A percentile compares a stretch with the other conserved stretches of the same genome.
Conservation (phyloP, 2,888 invertebrate species). For the Hyalella azteca region DNA sequence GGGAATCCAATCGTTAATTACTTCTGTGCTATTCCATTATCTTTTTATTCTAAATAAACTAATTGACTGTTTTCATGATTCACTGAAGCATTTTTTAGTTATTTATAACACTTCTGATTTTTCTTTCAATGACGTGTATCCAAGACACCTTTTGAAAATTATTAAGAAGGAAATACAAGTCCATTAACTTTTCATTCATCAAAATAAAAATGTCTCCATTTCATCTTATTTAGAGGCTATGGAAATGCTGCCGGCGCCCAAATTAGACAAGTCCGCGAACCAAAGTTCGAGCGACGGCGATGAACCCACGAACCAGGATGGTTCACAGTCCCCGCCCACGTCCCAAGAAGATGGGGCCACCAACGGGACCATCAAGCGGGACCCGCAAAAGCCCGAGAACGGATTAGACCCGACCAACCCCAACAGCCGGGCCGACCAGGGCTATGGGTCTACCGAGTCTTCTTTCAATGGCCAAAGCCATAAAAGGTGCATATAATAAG, state of each 20-base stretch:
- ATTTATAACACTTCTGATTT: too few species aligned
- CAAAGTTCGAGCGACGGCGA: not conserved
- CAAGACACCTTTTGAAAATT: too few species aligned
- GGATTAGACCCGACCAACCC: conserved; percentile 45
- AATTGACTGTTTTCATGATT: too few species aligned
- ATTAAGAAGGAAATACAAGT: too few species aligned
- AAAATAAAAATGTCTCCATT: too few species aligned
- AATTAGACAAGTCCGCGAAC: not conserved
- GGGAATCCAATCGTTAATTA: too few species aligned
- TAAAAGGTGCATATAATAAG: conserved; percentile 50
- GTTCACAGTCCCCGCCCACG: not conserved
- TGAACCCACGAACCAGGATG: not conserved
- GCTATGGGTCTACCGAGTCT: conserved; percentile 54
- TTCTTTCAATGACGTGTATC: too few species aligned
- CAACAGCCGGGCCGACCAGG: conserved; percentile 47
- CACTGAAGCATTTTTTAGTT: too few species aligned
- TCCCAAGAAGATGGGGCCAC: not conserved
- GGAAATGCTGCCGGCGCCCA: conserved; percentile 16
- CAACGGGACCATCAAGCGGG: not conserved
- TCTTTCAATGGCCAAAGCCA: conserved; percentile 53
- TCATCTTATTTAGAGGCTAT: not conserved
- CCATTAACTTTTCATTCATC: too few species aligned
- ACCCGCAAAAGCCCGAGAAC: not conserved
- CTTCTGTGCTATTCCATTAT: too few species aligned
- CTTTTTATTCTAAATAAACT: too few species aligned